phyloP scores from a whole-genome alignment of 2,888 invertebrate genomes.

The Acrobasis consociella region DNA sequence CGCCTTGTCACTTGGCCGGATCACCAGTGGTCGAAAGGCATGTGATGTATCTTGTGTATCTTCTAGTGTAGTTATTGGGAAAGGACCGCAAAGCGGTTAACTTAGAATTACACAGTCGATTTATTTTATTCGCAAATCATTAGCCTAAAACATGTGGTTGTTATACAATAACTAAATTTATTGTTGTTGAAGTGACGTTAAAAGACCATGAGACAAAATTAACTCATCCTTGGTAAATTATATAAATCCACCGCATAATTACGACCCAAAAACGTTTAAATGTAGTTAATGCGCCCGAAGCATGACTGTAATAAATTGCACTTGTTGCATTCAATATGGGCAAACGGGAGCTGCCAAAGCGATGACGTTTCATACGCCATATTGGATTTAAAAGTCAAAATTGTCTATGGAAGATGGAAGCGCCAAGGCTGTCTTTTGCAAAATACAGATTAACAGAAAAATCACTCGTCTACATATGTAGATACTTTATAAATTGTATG shows the following conservation, averaged over 20 bases:
- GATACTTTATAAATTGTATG: no score
- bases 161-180: neutral
- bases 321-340: neutral
- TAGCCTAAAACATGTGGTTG: no score
- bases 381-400: constrained; percentile 53
- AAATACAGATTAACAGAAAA: neutral
- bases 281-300: neutral
- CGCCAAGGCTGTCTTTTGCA: constrained; percentile 48
- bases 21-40: no score
- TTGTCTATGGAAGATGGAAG: constrained; percentile 41
- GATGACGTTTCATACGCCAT: constrained; percentile 17
- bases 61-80: no score
- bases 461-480: neutral
- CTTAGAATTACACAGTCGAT: no score
- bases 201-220: constrained; percentile 1
- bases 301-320: constrained; percentile 8
- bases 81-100: no score
- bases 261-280: neutral
- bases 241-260: neutral
- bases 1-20: no score
- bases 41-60: no score
- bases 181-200: neutral
- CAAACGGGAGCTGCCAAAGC: constrained; percentile 9
- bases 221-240: neutral
- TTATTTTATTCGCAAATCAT: no score